A percentile compares a stretch with the other conserved stretches of the same genome.
Evolutionary conservation across 1,140 invertebrate genomes (phyloP).

Genomic region (Choristoneura fumiferana): DNA sequence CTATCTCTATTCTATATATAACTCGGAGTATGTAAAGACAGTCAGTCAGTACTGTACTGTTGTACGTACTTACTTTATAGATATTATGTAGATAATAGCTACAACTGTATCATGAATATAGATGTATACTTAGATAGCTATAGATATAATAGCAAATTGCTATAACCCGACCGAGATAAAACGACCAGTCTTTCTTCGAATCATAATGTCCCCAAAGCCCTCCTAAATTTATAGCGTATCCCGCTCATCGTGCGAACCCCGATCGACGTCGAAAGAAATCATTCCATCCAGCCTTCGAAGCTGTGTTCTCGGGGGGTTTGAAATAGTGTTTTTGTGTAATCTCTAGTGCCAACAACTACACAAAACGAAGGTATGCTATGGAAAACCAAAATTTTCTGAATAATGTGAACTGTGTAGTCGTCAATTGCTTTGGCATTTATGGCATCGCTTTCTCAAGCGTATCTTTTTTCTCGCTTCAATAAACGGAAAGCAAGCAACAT

Average conservation of each 20-base stretch:
- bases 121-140: slow-evolving; percentile 30
- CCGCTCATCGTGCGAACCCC: slow-evolving; percentile 74
- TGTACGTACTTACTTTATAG: slow-evolving; percentile 1
- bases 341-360: slow-evolving; percentile 70
- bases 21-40: not conserved
- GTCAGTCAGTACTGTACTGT: not conserved
- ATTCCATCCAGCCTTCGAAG: slow-evolving; percentile 77
- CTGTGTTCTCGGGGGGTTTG: slow-evolving; percentile 73
- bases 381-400: slow-evolving; percentile 39
- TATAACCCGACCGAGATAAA: slow-evolving; percentile 60
- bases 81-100: slow-evolving; percentile 5
- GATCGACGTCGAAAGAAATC: slow-evolving; percentile 73
- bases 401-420: slow-evolving; percentile 47
- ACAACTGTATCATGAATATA: slow-evolving; percentile 3
- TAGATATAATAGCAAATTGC: slow-evolving; percentile 56
- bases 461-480: slow-evolving; percentile 67
- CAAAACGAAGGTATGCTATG: slow-evolving; percentile 66
- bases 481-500: slow-evolving; percentile 57
- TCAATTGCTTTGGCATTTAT: slow-evolving; percentile 71
- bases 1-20: not conserved
- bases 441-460: slow-evolving; percentile 75
- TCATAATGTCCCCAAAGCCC: slow-evolving; percentile 38
- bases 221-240: slow-evolving; percentile 48
- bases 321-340: slow-evolving; percentile 73
- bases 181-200: slow-evolving; percentile 32